Base-by-base conservation (phyloP, 2,797 vertebrate species). In the Lithobates sylvaticus region DNA sequence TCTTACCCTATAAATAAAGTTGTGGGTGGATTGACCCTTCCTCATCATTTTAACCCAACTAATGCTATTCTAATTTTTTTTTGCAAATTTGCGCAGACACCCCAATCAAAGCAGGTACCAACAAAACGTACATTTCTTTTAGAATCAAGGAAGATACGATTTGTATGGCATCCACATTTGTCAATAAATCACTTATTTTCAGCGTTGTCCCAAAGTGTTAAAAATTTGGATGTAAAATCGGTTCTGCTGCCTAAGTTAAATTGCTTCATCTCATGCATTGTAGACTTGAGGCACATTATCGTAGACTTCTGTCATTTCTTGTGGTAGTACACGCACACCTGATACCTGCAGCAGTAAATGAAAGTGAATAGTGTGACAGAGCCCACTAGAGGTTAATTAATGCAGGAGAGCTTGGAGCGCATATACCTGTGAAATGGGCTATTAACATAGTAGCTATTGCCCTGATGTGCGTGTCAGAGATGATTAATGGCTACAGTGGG, bases 391-490 rank as follows among this genome's bases (percentile, higher is more conserved):
- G 61, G 72, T 81, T 36, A 32, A 77, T 29, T 82, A 58, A 54
- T 21, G 68, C 50, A 10, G 75, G 80, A 69, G 58, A 42, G 72
- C 76, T 78, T 34, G 3, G 23, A 83, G 82, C 54, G 86, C 71
- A 77, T 78, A 71, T 84, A 76, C 69, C 89, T 65, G 78, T 79
- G 87, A 89, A 87, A 77, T 88, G 88, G n/a, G 18, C 85, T 89
- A 88, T 90, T 88, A 86, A 89, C 69, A 86, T 88, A 44, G 75
- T 10, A 21, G 32, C 72, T 32, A 69, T 64, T 73, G 58, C 70
- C 81, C 72, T 36, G 6, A 21, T 16, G 10, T 50, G 87, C n/a
- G 84, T 88, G 88, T 84, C 26, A 5, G 23, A 23, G n/a, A 71
- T 39, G 89, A 87, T 88, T 79, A 86, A 81, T 80, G 82, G 73